These are phyloP conservation scores for Pectinophora gossypiella DNA, from an alignment of 1,140 invertebrate species.

Conservation along the genomic window DNA sequence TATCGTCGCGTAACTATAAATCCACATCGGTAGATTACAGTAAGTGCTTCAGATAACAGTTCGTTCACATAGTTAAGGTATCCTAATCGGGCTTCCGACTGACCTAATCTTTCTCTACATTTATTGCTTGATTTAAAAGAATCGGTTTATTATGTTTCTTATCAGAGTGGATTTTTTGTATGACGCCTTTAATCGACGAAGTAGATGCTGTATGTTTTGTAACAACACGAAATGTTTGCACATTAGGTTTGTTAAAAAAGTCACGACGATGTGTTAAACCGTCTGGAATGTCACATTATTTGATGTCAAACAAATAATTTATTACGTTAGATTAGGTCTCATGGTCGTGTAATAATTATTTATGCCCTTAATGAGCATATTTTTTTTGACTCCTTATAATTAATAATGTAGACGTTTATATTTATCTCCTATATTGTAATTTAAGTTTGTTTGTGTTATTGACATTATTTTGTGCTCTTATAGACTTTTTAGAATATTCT, in stretches of 20 bases:
- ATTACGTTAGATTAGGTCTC: conserved; percentile 25
- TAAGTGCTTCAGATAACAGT: conserved; percentile 37
- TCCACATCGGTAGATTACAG: conserved; percentile 32
- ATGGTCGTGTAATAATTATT: conserved; percentile 6
- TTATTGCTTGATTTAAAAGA: not conserved
- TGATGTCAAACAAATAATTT: conserved; percentile 47
- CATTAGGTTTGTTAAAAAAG: conserved; percentile 46
- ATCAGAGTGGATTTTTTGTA: not conserved
- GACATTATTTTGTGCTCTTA: no score
- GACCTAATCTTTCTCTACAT: not conserved
- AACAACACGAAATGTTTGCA: conserved; percentile 44
- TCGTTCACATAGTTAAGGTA: conserved; percentile 28
- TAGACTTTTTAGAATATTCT: no score
- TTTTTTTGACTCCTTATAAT: no score
- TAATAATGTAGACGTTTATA: no score
- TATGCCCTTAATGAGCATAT: no score
- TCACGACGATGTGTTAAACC: conserved; percentile 57
- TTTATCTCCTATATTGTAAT: no score
- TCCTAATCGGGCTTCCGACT: conserved; percentile 20
- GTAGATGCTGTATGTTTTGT: conserved; percentile 34
- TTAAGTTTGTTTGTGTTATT: no score
- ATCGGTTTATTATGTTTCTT: not conserved
- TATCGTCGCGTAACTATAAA: conserved; percentile 16
- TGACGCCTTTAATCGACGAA: conserved; percentile 10
- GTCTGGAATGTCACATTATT: conserved; percentile 55